Base-by-base conservation (phyloP, 2,797 vertebrate genomes). In the Hoplostethus atlanticus region DNA sequence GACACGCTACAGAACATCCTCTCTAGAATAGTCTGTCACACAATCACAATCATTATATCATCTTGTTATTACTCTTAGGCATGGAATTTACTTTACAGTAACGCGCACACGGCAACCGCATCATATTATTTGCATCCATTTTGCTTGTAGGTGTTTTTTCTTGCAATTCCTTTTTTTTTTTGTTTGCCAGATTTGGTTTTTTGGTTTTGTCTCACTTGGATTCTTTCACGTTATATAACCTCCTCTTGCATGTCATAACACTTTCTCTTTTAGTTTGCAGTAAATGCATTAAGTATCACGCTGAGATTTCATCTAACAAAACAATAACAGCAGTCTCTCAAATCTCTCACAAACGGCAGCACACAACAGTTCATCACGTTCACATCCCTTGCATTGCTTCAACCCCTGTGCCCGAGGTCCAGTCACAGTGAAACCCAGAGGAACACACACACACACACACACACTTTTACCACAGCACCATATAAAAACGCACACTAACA, bases 131-230 rank as follows among this genome's bases (percentile, higher is more conserved):
- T 73, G 76, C 73, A 80, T 91, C 92, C 46, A 87, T 77, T 91
- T 85, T 76, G 84, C 85, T 89, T 90, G 62, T 80, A 87, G 84
- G 61, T 71, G 74, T 21, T 21, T 86, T 87, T 89, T 86, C 59
- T 89, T 84, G 73, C 61, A 5, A 61, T 73, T 63, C 46, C 21
- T 76, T 48, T 81, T 60, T 57, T 56, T 30, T 68, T 68, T 84
- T 80, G 67, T 78, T 73, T 71, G 74, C 57, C 71, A 74, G 81
- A 76, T 85, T 87, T 77, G 64, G 21, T 21, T 21, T 21, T 91
- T 91, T 80, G 77, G 65, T 87, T 93, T 91, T 82, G 82, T 92
- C 85, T 89, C 84, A 86, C 80, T 80, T 89, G 89, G 89, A 87
- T 75, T 76, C 15, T 89, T 86, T 70, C 44, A 59, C 21, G 85